Evolutionary conservation across 2,797 vertebrate species (phyloP).

Genomic region (Propithecus deckenii): DNA sequence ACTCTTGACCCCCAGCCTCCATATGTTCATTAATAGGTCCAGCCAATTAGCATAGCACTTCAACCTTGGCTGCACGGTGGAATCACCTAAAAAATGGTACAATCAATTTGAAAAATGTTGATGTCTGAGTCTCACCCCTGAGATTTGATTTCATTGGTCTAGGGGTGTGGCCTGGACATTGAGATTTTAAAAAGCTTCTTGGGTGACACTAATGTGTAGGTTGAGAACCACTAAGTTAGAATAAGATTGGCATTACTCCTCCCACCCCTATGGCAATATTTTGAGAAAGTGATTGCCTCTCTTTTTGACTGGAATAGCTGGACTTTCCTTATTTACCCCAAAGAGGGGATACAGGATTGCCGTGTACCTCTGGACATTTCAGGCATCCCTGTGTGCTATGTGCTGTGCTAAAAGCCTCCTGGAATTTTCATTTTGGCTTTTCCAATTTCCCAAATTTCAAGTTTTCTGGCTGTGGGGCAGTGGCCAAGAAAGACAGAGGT

Average conservation of each 20-base stretch:
- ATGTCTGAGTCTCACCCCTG: not conserved
- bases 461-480: not conserved
- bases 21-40: not conserved
- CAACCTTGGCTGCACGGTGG: not conserved
- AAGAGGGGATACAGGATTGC: not conserved
- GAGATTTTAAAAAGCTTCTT: not conserved
- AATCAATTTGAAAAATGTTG: not conserved
- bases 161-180: not conserved
- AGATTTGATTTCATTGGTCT: not conserved
- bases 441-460: not conserved
- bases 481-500: not conserved
- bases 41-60: not conserved
- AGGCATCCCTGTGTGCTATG: not conserved
- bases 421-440: not conserved
- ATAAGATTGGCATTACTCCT: not conserved
- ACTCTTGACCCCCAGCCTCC: not conserved
- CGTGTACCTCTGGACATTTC: not conserved
- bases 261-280: not conserved
- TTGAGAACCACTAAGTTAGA: not conserved
- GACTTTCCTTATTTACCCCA: not conserved
- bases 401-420: not conserved
- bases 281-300: not conserved
- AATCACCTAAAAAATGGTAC: not conserved
- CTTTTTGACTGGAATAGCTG: not conserved
- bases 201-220: not conserved